Evolutionary conservation across 2,888 invertebrate genomes (phyloP), one percentile per base, ranked within the genome.

Genomic region (Eudasyphora cyanicolor): DNA sequence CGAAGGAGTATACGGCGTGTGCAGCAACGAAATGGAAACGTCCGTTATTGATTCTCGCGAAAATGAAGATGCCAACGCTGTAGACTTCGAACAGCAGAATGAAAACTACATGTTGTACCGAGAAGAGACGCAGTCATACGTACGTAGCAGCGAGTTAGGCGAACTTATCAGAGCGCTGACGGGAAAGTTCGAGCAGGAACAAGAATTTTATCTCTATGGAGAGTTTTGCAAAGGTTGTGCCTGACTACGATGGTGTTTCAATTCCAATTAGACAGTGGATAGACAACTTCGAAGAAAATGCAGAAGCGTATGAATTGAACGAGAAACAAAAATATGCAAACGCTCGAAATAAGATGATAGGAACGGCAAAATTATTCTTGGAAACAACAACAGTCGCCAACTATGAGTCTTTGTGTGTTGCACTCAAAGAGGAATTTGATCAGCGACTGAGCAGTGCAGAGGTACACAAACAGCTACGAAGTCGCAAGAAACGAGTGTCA

Each of bases 241-340:
- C 71, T 67, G 79, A 79, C 51, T 82, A 71, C 32, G 79, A 82
- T 76, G 69, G 76, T 29, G 38, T 17, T 7, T 67, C 78, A 8
- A 70, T 78, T 35, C 82, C 79, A 42, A 62, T 76, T n/a, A 21
- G 38, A 45, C 57, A 64, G 3, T 79, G 82, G 82, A 29, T 79
- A n/a, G 51, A 70, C 1, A 79, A 76, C 64, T 79, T 79, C 24
- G 79, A 79, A 2, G 73, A 79, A 64, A 83, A 80, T 69, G 83
- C 74, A 24, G 80, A 62, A 12, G 77, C 76, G 8, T 83, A 79
- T 49, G 76, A 76, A 54, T 42, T 76, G 14, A 79, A 70, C n/a
- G 76, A 49, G 35, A 76, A 82, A 45, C 79, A n/a, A n/a, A n/a
- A n/a, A n/a, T n/a, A n/a, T n/a, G n/a, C n/a, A n/a, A n/a, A n/a